Base-by-base conservation (phyloP, 2,113 vertebrate species). In the Protomyctophum bolini region DNA sequence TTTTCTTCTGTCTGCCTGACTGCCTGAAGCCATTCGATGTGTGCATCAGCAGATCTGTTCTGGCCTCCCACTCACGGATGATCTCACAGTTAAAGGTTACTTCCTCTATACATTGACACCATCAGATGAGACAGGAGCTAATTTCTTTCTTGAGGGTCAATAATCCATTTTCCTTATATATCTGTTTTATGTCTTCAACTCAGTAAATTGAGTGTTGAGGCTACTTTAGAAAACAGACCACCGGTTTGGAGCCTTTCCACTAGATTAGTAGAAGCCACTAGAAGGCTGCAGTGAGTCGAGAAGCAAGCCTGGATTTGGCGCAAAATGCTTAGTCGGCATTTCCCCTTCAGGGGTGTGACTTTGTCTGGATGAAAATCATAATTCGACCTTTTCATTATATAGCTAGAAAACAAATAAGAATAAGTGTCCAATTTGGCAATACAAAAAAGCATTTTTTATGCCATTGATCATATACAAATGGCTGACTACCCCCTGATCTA, bases 11-110 rank as follows among this genome's bases (percentile, higher is more conserved):
- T 70, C 67, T 81, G 84, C 65, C 67, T 41, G 50, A 77, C 73
- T 78, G 68, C 63, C 60, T 65, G 49, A 66, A 73, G 68, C 52
- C 60, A 70, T 58, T 10, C 15, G 68, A 79, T 73, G 78, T 45
- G 63, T 81, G 52, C 74, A 76, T 86, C 73, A 87, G 86, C 82
- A 87, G 75, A 83, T 83, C 81, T 66, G 63, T 66, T 65, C 69
- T 15, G 29, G n/a, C 33, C 33, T 41, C 33, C 33, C 33, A 41
- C 33, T 6, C 33, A 41, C 33, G 33, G 33, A 41, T 41, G 33
- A 41, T 41, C 33, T 41, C 33, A 21, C 62, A n/a, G 5, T 54
- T 10, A 8, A 41, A 50, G 51, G 51, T 54, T 54, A 12, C 51
- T 54, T 54, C 12, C n/a, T 12, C 11, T 6, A 12, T 54, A 6